Evolutionary conservation across 2,888 invertebrate species (phyloP), one percentile per base, ranked within the genome.

Genomic region (Synanthedon tipuliformis): DNA sequence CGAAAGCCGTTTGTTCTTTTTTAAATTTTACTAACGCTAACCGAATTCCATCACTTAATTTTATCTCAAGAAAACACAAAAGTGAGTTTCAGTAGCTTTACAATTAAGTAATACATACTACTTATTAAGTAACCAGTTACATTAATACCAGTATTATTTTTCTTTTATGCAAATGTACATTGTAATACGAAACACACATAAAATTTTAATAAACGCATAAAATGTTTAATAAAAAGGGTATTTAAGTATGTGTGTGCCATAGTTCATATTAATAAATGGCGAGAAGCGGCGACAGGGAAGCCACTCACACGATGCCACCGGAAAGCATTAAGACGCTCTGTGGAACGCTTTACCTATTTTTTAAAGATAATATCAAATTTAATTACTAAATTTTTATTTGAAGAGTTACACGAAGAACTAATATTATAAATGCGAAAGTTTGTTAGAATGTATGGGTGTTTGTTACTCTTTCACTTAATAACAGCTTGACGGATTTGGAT

Each of bases 241-340:
- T 45, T 45, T 45, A 45, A n/a, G 55, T 54, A 59, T 59, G 58
- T 65, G 60, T 61, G 63, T 61, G 62, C 57, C 56, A 55, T 56
- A 57, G 54, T 59, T 57, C 62, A 64, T 63, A 62, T 64, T 62
- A 60, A 62, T 56, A 59, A 64, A 65, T 60, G 56, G 59, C 59
- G 59, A 56, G 57, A 58, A 61, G 60, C 61, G 61, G 60, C 61
- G 64, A 62, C 62, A 62, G 56, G 54, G 56, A 61, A 61, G 61
- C 60, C 59, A 62, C 54, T 58, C 56, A 59, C 57, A 58, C 62
- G 57, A 62, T 52, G 52, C 58, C 59, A 64, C 67, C 68, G 71
- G 68, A 70, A 71, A 65, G 61, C 66, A 69, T 71, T 65, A 69
- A 62, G 57, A 55, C 57, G 40, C 55, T 56, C 57, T 57, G 54